A percentile compares a stretch with the other conserved stretches of the same genome.
phyloP scores from a whole-genome alignment of 2,888 invertebrate genomes.

The Ashinkailepas kermadecensis region DNA sequence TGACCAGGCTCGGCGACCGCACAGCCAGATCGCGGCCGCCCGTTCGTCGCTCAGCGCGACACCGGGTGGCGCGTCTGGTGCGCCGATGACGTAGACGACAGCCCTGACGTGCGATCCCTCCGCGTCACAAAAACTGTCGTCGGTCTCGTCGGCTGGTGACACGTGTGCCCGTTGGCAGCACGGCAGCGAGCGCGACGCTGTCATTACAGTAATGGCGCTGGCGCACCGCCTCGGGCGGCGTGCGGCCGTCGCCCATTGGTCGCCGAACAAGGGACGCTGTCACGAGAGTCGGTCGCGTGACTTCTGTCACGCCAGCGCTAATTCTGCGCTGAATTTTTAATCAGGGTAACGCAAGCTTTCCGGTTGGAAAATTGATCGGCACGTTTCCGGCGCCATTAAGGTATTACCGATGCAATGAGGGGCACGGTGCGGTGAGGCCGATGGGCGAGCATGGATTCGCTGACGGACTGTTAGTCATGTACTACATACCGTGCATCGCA shows the following conservation, averaged over 20 bases:
- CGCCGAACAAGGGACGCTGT: not conserved
- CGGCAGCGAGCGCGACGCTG: not conserved
- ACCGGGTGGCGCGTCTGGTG: not conserved
- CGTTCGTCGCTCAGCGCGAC: not conserved
- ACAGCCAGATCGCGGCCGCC: not conserved
- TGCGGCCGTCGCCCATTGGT: not conserved
- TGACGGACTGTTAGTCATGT: not conserved
- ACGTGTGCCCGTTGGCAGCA: not conserved
- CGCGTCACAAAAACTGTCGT: not conserved
- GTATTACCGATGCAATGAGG: not conserved
- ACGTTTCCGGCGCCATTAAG: not conserved
- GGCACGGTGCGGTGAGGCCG: not conserved
- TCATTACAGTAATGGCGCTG: conserved; percentile 2
- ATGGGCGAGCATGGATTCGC: not conserved
- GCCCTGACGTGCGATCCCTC: not conserved
- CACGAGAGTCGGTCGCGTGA: conserved; percentile 3
- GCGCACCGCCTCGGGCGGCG: not conserved
- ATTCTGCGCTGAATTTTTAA: conserved; percentile 10
- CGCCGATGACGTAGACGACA: not conserved
- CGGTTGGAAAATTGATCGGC: not conserved
- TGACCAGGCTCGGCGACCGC: not conserved
- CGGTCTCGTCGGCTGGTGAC: not conserved
- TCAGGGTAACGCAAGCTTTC: not conserved
- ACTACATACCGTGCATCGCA: too few species aligned
- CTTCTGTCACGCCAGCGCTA: not conserved